Evolutionary conservation across 2,797 vertebrate species (phyloP).

Genomic region (Poeciliopsis presidionis): DNA sequence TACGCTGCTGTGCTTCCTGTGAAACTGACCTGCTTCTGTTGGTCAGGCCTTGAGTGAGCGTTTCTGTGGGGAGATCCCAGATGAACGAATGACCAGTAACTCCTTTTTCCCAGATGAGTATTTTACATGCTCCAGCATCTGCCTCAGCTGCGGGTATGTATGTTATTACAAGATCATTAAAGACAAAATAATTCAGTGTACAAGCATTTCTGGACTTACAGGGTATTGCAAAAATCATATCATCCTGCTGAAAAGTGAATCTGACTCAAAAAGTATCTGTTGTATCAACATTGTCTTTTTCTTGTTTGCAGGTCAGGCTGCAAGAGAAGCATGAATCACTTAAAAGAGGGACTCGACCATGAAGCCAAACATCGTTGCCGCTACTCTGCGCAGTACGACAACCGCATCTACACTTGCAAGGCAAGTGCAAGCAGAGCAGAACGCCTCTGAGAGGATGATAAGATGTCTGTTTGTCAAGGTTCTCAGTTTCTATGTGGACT

Average conservation of each 20-base stretch:
- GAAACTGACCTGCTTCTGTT: not conserved
- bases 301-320: constrained; percentile 86
- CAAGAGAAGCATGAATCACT: constrained; percentile 98
- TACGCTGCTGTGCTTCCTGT: not conserved
- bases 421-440: constrained; percentile 67
- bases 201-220: not conserved
- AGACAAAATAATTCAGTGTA: not conserved
- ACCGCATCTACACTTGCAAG: constrained; percentile 98
- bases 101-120: constrained; percentile 99
- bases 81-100: constrained; percentile 93
- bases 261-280: not conserved
- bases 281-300: not conserved
- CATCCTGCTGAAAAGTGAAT: not conserved
- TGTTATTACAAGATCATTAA: not conserved
- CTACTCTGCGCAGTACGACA: constrained; percentile 95
- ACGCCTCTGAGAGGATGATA: not conserved
- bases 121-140: constrained; percentile 95
- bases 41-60: constrained; percentile 94
- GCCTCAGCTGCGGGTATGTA: constrained; percentile 97
- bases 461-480: not conserved
- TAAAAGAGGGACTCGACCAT: constrained; percentile 91
- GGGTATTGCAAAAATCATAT: not conserved
- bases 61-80: constrained; percentile 94
- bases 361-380: constrained; percentile 94
- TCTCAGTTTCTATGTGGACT: constrained; percentile 40